These are phyloP conservation scores for Cerceris rybyensis DNA, from an alignment of 2,888 invertebrate species.

Conservation along the genomic window DNA sequence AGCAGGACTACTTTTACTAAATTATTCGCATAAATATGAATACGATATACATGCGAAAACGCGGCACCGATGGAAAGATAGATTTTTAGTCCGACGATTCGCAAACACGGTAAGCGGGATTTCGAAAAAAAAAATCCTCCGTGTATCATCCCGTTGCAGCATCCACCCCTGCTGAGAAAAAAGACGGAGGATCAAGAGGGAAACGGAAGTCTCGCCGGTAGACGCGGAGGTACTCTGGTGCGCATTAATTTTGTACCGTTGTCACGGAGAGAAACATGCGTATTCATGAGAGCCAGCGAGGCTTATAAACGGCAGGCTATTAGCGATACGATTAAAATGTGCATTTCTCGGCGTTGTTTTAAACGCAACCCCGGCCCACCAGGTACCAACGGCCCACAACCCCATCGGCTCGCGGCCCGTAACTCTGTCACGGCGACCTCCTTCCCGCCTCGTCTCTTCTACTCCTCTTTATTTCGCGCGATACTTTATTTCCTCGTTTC, in stretches of 20 bases:
- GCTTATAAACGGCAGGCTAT: conserved; percentile 77
- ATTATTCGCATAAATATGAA: conserved; percentile 65
- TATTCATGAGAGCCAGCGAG: conserved; percentile 77
- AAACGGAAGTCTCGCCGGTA: conserved; percentile 47
- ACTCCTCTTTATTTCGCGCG: conserved; percentile 30
- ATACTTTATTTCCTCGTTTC: conserved; percentile 54
- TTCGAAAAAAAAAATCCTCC: neutral
- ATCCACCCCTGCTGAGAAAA: conserved; percentile 1
- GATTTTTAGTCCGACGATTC: conserved; percentile 31
- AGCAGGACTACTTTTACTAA: conserved; percentile 44
- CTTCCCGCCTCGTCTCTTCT: conserved; percentile 51
- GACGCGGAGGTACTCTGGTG: conserved; percentile 60
- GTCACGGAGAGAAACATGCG: conserved; percentile 70
- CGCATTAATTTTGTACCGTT: conserved; percentile 74
- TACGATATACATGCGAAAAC: conserved; percentile 43
- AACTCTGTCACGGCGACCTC: conserved; percentile 48
- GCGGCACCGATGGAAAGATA: conserved; percentile 20
- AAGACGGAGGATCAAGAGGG: conserved; percentile 34
- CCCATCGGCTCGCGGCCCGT: conserved; percentile 46
- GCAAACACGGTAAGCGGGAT: conserved; percentile 15
- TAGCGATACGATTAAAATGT: conserved; percentile 79
- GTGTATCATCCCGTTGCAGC: neutral
- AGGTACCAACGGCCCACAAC: neutral
- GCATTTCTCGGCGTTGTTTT: conserved; percentile 76
- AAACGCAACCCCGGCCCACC: conserved; percentile 58